phyloP scores from a whole-genome alignment of 2,113 vertebrate genomes.

The Neogale vison region DNA sequence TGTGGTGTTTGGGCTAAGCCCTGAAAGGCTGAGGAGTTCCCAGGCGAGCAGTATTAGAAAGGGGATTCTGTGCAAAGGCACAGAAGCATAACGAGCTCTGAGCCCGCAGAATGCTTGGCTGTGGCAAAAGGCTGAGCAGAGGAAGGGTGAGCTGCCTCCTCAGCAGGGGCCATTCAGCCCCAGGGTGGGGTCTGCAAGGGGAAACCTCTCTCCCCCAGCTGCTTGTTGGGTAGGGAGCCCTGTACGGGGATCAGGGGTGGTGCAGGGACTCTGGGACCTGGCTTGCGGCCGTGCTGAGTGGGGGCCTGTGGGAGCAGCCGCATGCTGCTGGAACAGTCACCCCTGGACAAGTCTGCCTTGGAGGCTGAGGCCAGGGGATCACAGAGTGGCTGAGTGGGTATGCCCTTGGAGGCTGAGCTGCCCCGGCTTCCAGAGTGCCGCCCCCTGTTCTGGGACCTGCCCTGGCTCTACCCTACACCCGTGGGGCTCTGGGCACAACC shows the following conservation, averaged over 20 bases:
- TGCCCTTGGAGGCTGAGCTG: neutral
- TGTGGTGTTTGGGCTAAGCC: neutral
- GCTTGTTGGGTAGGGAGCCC: neutral
- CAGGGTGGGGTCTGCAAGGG: neutral
- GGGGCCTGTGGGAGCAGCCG: neutral
- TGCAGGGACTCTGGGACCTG: neutral
- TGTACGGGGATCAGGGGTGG: neutral
- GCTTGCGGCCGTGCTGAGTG: neutral
- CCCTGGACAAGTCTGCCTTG: neutral
- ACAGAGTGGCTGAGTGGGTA: neutral
- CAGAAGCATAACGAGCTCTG: neutral
- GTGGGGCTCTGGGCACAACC: neutral
- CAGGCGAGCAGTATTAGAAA: neutral
- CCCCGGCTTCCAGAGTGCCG: fast-evolving
- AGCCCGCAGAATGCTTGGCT: fast-evolving
- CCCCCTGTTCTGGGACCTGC: neutral
- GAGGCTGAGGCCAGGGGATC: neutral
- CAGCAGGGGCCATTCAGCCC: neutral
- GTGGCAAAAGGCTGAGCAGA: fast-evolving
- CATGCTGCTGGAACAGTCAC: neutral
- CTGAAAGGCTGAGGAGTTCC: neutral
- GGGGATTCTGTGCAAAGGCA: neutral
- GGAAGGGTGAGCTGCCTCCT: neutral
- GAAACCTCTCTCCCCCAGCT: neutral
- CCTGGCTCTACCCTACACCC: neutral